Evolutionary conservation across 2,888 invertebrate species (phyloP).

Genomic region (Andrena flavipes): DNA sequence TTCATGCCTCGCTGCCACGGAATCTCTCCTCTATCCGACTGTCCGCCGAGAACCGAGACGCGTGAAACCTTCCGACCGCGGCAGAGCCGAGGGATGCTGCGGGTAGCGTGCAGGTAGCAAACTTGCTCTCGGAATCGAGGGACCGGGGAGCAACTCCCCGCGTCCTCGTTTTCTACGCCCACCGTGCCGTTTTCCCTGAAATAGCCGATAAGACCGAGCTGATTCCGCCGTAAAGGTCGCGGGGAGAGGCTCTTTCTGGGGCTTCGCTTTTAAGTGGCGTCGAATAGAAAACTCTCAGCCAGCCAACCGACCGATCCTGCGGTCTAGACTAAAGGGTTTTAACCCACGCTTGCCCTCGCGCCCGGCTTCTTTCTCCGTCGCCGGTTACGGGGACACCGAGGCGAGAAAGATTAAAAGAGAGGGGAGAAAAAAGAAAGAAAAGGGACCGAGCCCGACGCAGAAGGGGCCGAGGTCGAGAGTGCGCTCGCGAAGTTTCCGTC

Average conservation of each 20-base stretch:
- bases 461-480: conserved; percentile 29
- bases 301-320: conserved; percentile 75
- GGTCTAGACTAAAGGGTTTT: conserved; percentile 84
- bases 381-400: conserved; percentile 47
- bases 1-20: conserved; percentile 45
- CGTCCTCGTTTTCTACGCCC: background rate
- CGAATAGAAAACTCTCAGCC: conserved; percentile 77
- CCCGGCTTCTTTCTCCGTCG: conserved; percentile 37
- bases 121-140: background rate
- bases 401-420: conserved; percentile 63
- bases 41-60: background rate
- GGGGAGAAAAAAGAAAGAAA: conserved; percentile 34
- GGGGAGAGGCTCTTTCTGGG: conserved; percentile 69
- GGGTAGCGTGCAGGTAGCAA: background rate
- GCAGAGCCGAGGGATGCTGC: background rate
- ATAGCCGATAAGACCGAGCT: conserved; percentile 34
- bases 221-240: conserved; percentile 25
- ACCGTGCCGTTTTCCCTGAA: conserved; percentile 10
- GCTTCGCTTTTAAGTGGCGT: conserved; percentile 76
- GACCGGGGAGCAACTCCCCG: background rate
- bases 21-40: conserved; percentile 22
- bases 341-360: conserved; percentile 70
- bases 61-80: too few relatives aligned
- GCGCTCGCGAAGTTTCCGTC: conserved; percentile 36
- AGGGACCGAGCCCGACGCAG: conserved; percentile 32